A percentile compares a stretch with the other conserved stretches of the same genome.
Conservation (phyloP, 1,140 invertebrate genomes). For the Euglossa dilemma region DNA sequence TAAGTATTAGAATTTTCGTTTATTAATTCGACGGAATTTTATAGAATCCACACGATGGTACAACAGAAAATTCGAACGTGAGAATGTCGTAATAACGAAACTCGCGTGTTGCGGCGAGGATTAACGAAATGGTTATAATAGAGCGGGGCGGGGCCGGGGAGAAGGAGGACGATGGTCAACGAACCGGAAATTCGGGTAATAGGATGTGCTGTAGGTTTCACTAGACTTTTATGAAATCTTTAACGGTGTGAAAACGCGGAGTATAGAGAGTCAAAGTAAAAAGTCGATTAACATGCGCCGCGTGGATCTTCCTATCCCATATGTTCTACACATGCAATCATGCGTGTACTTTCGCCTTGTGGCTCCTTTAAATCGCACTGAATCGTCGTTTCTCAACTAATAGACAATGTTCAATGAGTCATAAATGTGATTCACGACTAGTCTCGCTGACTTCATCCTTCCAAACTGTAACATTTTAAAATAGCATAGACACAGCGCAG, state of each 20-base stretch:
- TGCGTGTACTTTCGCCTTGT: neutral
- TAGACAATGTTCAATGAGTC: neutral
- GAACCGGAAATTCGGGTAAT: slow-evolving; percentile 56
- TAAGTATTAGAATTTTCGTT: no score
- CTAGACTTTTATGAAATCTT: slow-evolving; percentile 50
- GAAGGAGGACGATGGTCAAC: slow-evolving; percentile 35
- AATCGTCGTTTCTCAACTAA: neutral
- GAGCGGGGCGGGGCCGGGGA: slow-evolving; percentile 1
- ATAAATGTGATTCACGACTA: neutral
- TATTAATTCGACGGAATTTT: no score
- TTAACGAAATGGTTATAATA: slow-evolving; percentile 34
- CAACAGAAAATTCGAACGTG: neutral
- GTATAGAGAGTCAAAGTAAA: slow-evolving; percentile 3
- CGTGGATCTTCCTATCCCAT: neutral
- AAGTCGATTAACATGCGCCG: slow-evolving; percentile 10
- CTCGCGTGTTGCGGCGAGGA: neutral
- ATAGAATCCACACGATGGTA: no score
- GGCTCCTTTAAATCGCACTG: neutral
- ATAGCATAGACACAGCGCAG: no score
- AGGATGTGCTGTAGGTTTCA: slow-evolving; percentile 44
- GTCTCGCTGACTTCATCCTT: no score
- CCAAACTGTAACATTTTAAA: no score
- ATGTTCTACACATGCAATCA: neutral
- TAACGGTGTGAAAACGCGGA: neutral
- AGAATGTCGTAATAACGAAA: slow-evolving; percentile 28